Conservation (phyloP, 2,113 vertebrate genomes). For the Semnopithecus entellus region DNA sequence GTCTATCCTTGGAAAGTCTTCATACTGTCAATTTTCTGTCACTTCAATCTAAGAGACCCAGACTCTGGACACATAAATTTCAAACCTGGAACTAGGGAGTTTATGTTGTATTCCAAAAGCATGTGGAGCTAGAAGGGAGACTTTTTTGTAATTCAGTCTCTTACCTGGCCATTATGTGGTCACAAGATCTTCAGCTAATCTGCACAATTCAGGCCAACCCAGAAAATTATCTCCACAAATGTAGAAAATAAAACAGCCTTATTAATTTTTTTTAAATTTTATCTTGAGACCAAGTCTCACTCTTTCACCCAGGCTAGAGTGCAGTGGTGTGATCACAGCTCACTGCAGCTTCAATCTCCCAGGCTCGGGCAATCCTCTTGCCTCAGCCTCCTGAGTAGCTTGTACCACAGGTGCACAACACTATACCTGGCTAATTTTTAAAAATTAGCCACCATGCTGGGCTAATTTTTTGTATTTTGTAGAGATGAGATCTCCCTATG, state of each 20-base stretch:
- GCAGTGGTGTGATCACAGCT: too few relatives aligned
- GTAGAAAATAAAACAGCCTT: neutral
- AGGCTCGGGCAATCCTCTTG: too few relatives aligned
- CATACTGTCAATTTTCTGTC: neutral
- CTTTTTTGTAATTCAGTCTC: neutral
- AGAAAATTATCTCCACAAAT: neutral
- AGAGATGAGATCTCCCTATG: too few relatives aligned
- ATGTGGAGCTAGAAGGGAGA: neutral
- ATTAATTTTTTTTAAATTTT: neutral
- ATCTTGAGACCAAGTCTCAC: too few relatives aligned
- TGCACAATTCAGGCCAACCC: neutral
- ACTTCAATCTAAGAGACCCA: neutral
- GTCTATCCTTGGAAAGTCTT: neutral
- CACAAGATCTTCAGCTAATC: neutral
- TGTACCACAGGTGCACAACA: too few relatives aligned
- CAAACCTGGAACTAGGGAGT: neutral
- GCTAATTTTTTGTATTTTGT: too few relatives aligned
- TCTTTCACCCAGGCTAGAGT: too few relatives aligned
- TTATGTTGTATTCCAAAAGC: neutral
- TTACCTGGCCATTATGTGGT: neutral
- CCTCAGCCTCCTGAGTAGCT: too few relatives aligned
- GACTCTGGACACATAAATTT: neutral
- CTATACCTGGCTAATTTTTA: too few relatives aligned
- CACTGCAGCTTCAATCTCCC: too few relatives aligned
- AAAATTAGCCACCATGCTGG: too few relatives aligned